Evolutionary conservation across 2,888 invertebrate genomes (phyloP).

Genomic region (Beris chalybata): DNA sequence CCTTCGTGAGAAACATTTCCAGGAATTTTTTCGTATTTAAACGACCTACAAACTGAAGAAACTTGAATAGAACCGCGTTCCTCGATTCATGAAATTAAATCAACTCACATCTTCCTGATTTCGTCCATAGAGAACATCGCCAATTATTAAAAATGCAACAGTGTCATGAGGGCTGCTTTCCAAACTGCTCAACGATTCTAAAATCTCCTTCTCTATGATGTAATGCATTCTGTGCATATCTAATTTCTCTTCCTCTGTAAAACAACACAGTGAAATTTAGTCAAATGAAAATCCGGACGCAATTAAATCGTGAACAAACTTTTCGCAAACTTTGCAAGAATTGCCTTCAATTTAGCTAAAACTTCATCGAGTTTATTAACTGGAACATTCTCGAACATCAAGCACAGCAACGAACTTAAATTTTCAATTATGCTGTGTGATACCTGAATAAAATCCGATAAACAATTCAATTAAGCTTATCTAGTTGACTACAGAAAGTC

Average conservation of each 20-base stretch:
- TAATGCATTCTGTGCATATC: conserved; percentile 76
- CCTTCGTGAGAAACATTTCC: conserved; percentile 64
- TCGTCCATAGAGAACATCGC: conserved; percentile 81
- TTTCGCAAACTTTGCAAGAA: conserved; percentile 58
- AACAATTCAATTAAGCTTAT: not conserved
- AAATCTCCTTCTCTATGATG: conserved; percentile 70
- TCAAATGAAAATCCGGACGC: not conserved
- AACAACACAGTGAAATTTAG: not conserved
- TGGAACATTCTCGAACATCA: conserved; percentile 77
- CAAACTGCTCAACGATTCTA: conserved; percentile 70
- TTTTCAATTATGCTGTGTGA: conserved; percentile 66
- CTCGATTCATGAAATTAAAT: not conserved
- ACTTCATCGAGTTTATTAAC: conserved; percentile 66
- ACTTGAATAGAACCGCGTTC: conserved; percentile 20
- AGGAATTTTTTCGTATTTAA: conserved; percentile 69
- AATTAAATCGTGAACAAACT: conserved; percentile 35
- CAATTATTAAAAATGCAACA: conserved; percentile 76
- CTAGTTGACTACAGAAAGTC: not conserved
- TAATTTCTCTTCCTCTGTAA: conserved; percentile 58
- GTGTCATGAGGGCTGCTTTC: conserved; percentile 78
- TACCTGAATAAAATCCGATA: conserved; percentile 26
- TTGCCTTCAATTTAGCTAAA: conserved; percentile 60
- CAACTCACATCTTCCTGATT: conserved; percentile 70
- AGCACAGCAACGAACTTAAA: conserved; percentile 67
- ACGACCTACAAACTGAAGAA: conserved; percentile 64